Evolutionary conservation across 2,113 vertebrate species (phyloP), one percentile per base, ranked within the genome.

Genomic region (Zapornia atra): DNA sequence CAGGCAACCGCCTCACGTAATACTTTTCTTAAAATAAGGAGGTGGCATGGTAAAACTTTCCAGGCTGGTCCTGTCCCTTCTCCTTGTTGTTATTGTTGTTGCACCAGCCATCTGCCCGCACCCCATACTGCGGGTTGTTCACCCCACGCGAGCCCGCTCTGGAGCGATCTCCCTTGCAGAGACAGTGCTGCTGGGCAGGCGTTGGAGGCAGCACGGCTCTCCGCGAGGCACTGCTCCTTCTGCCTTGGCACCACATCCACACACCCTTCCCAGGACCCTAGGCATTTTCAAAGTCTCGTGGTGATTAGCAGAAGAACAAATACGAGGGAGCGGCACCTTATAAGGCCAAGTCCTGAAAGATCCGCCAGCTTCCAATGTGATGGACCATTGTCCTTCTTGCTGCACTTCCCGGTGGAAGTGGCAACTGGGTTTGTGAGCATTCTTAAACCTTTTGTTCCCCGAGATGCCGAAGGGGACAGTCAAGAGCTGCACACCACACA

Each of bases 161-260:
- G 2, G 44, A 78, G 65, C 9, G 6, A 2, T 2, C 10, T 59
- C 28, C 44, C 18, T 61, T 38, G 24, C 56, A 26, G 51, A 38
- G 8, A 3, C 33, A 20, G 9, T 38, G 34, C 33, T 82, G 48
- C 59, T 70, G 50, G 38, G 65, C 33, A 56, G 44, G 36, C 14
- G 1, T 8, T 2, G 1, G 18, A 8, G 26, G 26, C 24, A 63
- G 15, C 0, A 0, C 1, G 1, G 57, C 14, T 68, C 38, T 72
- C 42, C 14, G 6, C 0, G 1, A 42, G 38, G 28, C 10, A 14
- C 42, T 53, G 26, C 61, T 50, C 36, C 36, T 84, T 66, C 64
- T 2, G 5, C 54, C 14, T 36, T 24, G 21, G 16, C 21, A 19
- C 48, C 4, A 0, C 8, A 9, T n/a, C 22, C 61, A 36, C 34